Evolutionary conservation across 1,140 invertebrate genomes (phyloP).

Genomic region (Pseudobourletiella spinata): DNA sequence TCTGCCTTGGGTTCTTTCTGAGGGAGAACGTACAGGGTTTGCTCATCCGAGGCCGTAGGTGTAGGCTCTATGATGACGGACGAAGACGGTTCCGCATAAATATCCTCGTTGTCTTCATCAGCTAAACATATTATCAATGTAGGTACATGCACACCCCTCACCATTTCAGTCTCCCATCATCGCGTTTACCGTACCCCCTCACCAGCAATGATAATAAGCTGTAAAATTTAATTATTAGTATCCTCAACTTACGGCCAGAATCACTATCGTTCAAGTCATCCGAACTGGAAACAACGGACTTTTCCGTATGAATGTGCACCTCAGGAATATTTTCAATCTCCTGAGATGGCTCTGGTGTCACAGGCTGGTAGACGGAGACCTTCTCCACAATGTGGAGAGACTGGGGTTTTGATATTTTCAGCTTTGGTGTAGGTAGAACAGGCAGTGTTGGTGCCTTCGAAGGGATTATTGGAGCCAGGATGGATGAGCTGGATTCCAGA

Average conservation of each 20-base stretch:
- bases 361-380: background rate
- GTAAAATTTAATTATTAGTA: no score
- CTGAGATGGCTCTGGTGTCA: constrained; percentile 11
- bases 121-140: background rate
- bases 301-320: constrained; percentile 13
- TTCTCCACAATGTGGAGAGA: constrained; percentile 20
- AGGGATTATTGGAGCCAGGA: constrained; percentile 39
- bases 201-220: no score
- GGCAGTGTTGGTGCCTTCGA: constrained; percentile 12
- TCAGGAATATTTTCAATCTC: constrained; percentile 11
- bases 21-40: constrained; percentile 32
- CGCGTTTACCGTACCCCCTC: background rate
- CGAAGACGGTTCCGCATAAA: constrained; percentile 1
- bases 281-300: constrained; percentile 24
- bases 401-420: constrained; percentile 1
- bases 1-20: constrained; percentile 29
- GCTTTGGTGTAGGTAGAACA: background rate
- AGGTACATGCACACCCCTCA: background rate
- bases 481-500: constrained; percentile 59
- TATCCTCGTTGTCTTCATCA: constrained; percentile 12
- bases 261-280: constrained; percentile 22
- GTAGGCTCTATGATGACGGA: constrained; percentile 11
- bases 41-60: constrained; percentile 29
- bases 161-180: background rate
- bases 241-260: background rate